Evolutionary conservation across 2,113 vertebrate species (phyloP).

Genomic region (Anarhynchus alexandrinus): DNA sequence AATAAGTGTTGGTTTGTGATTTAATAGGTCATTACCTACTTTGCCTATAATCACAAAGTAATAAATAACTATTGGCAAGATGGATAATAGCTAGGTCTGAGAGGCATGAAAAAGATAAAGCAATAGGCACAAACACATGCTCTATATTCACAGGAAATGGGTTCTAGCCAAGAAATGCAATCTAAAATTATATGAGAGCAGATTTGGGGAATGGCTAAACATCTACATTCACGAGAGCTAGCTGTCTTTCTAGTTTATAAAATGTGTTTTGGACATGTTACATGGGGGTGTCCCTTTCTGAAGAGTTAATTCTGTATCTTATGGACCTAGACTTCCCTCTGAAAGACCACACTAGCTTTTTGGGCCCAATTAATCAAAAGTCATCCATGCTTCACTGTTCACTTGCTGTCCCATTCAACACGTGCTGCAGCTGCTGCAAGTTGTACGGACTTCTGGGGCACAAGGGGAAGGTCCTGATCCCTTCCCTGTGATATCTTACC

Average conservation of each 20-base stretch:
- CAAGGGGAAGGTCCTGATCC: background rate
- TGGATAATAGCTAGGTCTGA: slow-evolving; percentile 30
- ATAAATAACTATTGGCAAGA: slow-evolving; percentile 62
- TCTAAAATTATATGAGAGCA: background rate
- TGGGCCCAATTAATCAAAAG: background rate
- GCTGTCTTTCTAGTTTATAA: background rate
- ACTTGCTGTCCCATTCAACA: background rate
- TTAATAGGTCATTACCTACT: slow-evolving; percentile 63
- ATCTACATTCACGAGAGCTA: background rate
- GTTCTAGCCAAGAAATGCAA: background rate
- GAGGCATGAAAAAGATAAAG: slow-evolving; percentile 31
- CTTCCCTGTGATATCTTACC: background rate
- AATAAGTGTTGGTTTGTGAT: slow-evolving; percentile 48
- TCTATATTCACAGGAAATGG: slow-evolving; percentile 22
- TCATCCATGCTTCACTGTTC: background rate
- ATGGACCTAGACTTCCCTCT: background rate
- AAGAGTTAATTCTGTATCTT: background rate
- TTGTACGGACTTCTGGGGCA: background rate
- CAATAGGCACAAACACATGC: background rate
- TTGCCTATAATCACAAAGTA: slow-evolving; percentile 42
- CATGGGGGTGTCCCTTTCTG: background rate
- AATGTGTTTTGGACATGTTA: background rate
- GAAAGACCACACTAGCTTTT: background rate
- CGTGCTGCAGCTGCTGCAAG: background rate
- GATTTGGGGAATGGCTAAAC: background rate